Conservation (phyloP, 2,888 invertebrate genomes). For the Monopis laevigella region DNA sequence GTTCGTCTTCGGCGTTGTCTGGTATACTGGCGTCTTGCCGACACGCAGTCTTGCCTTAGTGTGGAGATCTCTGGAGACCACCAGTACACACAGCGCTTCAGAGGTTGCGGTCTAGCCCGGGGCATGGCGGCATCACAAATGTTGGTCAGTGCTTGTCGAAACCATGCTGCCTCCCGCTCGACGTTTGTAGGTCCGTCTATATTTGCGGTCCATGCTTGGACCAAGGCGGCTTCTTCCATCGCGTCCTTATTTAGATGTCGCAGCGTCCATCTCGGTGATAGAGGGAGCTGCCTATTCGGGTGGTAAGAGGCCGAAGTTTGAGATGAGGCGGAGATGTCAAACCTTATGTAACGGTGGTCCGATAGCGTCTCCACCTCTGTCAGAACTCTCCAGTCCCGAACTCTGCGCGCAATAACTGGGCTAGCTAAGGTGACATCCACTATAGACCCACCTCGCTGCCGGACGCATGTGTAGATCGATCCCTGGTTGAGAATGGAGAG, state of each 20-base stretch:
- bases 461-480: conserved; percentile 19
- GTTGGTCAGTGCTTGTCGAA: conserved; percentile 10
- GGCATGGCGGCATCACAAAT: conserved; percentile 21
- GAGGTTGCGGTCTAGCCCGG: conserved; percentile 3
- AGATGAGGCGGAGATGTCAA: neutral
- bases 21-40: neutral
- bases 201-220: conserved; percentile 9
- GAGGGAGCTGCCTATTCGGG: too few species aligned
- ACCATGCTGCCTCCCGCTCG: conserved; percentile 11
- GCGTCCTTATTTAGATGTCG: conserved; percentile 12
- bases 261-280: conserved; percentile 15
- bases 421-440: conserved; percentile 18
- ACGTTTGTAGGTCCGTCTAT: neutral
- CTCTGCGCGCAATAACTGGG: conserved; percentile 12
- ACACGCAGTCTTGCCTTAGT: neutral
- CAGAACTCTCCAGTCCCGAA: conserved; percentile 16
- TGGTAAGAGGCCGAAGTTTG: neutral
- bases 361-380: conserved; percentile 18
- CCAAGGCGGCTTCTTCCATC: conserved; percentile 16
- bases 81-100: conserved; percentile 4
- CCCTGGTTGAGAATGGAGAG: conserved; percentile 17
- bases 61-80: neutral
- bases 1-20: neutral
- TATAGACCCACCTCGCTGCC: conserved; percentile 19
- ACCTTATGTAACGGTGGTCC: conserved; percentile 15